Evolutionary conservation across 2,113 vertebrate species (phyloP), one percentile per base, ranked within the genome.

Genomic region (Daphoenositta chrysoptera): DNA sequence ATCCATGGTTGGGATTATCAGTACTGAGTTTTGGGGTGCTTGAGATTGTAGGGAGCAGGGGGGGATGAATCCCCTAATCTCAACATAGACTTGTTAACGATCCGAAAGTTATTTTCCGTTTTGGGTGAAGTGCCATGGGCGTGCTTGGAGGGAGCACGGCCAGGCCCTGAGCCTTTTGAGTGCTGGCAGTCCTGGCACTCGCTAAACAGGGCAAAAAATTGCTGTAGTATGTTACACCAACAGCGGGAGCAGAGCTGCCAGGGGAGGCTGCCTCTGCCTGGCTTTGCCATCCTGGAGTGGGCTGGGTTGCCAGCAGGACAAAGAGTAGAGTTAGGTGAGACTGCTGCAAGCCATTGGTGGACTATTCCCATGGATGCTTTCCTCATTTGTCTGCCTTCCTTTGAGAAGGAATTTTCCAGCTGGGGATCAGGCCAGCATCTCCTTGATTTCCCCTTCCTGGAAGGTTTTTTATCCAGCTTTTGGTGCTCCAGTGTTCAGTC

Each of bases 101-200:
- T 53, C 27, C 0, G 0, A 47, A 68, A 80, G 37, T 58, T 31
- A 1, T 82, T 70, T 88, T 78, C 19, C 7, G 1, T 31, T 1
- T 1, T 72, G 30, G 37, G 26, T 69, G 48, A 47, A 35, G 42
- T 14, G 50, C 54, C 50, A 7, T 5, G 85, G 37, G 23, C 7
- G 12, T 4, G 9, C 45, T 66, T 0, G 0, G 45, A 5, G 9
- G 35, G 37, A 63, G 12, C 48, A 63, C 0, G 6, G 53, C 28
- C 39, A 42, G 87, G 21, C 80, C 80, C 51, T 66, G 90, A 89
- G 58, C 80, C 39, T 26, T 61, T 64, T 0, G 7, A 64, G 51
- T 0, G 0, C 39, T 63, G 63, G 40, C 54, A 54, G 65, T 39
- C 22, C 56, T 64, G 1, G 3, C 51, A 27, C 37, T 73, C 2